Evolutionary conservation across 2,797 vertebrate genomes (phyloP), one percentile per base, ranked within the genome.

Genomic region (Pygocentrus nattereri): DNA sequence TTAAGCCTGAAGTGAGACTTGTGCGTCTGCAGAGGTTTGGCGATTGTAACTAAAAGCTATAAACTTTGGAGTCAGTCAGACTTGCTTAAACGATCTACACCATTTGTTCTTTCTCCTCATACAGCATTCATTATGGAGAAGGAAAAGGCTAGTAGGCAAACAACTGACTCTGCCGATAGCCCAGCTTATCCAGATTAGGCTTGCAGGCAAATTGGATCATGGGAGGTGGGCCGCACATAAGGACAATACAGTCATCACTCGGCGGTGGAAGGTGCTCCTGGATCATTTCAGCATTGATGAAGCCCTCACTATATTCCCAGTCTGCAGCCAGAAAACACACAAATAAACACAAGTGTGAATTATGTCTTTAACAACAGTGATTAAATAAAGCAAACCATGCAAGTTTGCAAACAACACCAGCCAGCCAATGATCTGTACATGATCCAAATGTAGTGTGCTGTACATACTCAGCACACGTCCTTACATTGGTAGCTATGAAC

Each of bases 151-250:
- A 92, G 76, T 85, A 93, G 76, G 41, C 47, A 58, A 90, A 92
- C 52, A 84, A 86, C 54, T 89, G 90, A 73, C 82, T 84, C 75
- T 85, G 85, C 59, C 82, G 64, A 79, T 90, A 91, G 70, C 90
- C 89, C 54, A 93, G 81, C 68, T 90, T 89, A 81, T 92, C 90
- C 74, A 93, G 83, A 81, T 88, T 92, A 31, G 91, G 90, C 77
- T 84, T 89, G 73, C 92, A 93, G 41, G 90, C 88, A 31, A 91
- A 88, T 87, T 91, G 90, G 81, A 93, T 90, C 92, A 93, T 93
- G 64, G 91, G 89, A 23, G 91, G 92, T 0, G 92, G 92, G n/a
- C 92, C 92, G 58, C 92, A 93, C 80, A 93, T 90, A 41, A 93
- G 89, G 58, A 92, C 82, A 76, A 93, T 68, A 34, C 81, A 85